Conservation (phyloP, 1,140 invertebrate species). For the Cydia splendana region DNA sequence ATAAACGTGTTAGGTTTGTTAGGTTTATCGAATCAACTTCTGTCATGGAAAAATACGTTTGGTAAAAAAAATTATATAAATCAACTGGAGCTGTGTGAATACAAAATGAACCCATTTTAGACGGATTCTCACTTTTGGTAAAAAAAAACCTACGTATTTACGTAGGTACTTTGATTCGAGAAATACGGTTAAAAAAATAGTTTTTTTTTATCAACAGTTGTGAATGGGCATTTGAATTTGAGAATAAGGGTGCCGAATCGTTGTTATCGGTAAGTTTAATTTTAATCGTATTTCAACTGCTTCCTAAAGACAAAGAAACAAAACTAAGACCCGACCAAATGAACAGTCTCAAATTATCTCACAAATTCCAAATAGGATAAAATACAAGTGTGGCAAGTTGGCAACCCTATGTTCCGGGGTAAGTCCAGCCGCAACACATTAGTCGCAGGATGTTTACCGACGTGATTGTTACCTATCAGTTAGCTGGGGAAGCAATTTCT, state of each 20-base stretch:
- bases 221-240: no score
- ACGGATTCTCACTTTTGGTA: neutral
- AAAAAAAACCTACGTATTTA: no score
- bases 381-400: neutral
- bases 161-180: no score
- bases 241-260: no score
- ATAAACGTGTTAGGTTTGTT: constrained; percentile 15
- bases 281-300: no score
- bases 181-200: no score
- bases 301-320: no score
- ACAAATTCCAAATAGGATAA: neutral
- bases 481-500: constrained; percentile 19
- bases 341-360: neutral
- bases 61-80: neutral
- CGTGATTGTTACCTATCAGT: constrained; percentile 37
- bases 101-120: neutral
- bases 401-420: neutral
- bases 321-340: no score
- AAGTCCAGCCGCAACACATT: constrained; percentile 42
- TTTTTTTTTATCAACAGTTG: no score
- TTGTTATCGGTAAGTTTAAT: no score
- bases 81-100: neutral
- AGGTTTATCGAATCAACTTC: constrained; percentile 1
- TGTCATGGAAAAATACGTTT: neutral
- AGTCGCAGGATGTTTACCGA: constrained; percentile 62